Base-by-base conservation (phyloP, 2,113 vertebrate genomes). In the Lepisosteus oculatus region DNA sequence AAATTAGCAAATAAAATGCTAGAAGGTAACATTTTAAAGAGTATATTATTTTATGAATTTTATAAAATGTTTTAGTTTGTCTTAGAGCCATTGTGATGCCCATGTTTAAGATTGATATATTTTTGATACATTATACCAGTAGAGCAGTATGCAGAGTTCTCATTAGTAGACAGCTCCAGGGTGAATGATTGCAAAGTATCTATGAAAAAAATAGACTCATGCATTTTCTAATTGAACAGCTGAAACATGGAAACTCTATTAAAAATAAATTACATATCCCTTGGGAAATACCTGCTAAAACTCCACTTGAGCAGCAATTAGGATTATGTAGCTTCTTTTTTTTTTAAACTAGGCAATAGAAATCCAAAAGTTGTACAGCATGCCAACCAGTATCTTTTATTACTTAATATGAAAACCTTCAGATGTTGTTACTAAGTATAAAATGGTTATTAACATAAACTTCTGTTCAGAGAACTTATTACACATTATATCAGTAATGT, bases 41-140 rank as follows among this genome's bases (percentile, higher is more conserved):
- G 73, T 43, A 7, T 79, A 61, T 41, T 59, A 3, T 59, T 15
- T 68, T 41, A 67, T 61, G 61, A 71, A 69, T 82, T 76, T 85
- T 81, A 80, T 81, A 72, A 74, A 77, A 80, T 74, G 76, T 61
- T 17, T 7, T 13, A 68, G 71, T 78, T 78, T 78, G 75, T 85
- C 77, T 78, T 65, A 65, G 77, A 76, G 78, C 71, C 51, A 61
- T 72, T 29, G 69, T 75, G 73, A 69, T 76, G 73, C 76, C 64
- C 51, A 72, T 74, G 51, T 83, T 87, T 81, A 81, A 78, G 62
- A 68, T 61, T 75, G 67, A 70, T 75, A 67, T 75, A 79, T 81
- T 82, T 83, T 85, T 85, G 69, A 80, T 80, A 76, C 76, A 67
- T 2, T 13, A 66, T 83, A 84, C 78, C 72, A 41, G 71, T 63